phyloP scores from a whole-genome alignment of 2,888 invertebrate species.

The Leptarthrus brevirostris region DNA sequence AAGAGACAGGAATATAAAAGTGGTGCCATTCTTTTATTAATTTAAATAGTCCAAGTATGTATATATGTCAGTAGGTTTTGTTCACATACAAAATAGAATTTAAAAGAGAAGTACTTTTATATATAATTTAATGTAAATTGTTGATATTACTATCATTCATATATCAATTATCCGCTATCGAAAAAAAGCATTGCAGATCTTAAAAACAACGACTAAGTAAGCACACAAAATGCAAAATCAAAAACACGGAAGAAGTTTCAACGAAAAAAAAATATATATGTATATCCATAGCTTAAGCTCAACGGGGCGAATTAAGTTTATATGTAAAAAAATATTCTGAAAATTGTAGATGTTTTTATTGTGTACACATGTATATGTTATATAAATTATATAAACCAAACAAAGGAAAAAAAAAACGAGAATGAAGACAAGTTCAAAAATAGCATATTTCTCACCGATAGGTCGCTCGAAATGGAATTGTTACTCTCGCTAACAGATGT shows the following conservation, averaged over 20 bases:
- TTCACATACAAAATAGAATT: too few species aligned
- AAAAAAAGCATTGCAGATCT: too few species aligned
- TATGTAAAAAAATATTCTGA: constrained; percentile 4
- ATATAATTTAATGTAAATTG: too few species aligned
- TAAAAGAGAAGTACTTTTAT: too few species aligned
- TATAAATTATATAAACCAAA: constrained; percentile 23
- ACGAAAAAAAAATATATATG: too few species aligned
- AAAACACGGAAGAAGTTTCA: too few species aligned
- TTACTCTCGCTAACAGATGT: constrained; percentile 25
- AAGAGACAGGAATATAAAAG: too few species aligned
- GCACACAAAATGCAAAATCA: neutral
- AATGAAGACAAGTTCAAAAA: constrained; percentile 20
- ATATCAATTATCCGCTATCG: too few species aligned
- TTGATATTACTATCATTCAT: too few species aligned
- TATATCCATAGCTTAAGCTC: neutral
- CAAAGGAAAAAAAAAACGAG: constrained; percentile 13
- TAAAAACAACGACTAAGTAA: neutral
- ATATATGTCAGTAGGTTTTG: too few species aligned
- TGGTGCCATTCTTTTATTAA: too few species aligned
- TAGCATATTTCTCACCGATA: constrained; percentile 28
- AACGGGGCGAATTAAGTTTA: constrained; percentile 13
- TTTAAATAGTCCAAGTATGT: too few species aligned
- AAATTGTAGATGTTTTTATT: neutral
- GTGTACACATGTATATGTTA: constrained; percentile 16
- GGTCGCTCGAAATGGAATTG: constrained; percentile 14